Percentiles rank a stretch among this genome's conserved stretches.
These are phyloP conservation scores for Propithecus coquereli DNA, from an alignment of 2,113 vertebrate genomes.

Conservation along the genomic window DNA sequence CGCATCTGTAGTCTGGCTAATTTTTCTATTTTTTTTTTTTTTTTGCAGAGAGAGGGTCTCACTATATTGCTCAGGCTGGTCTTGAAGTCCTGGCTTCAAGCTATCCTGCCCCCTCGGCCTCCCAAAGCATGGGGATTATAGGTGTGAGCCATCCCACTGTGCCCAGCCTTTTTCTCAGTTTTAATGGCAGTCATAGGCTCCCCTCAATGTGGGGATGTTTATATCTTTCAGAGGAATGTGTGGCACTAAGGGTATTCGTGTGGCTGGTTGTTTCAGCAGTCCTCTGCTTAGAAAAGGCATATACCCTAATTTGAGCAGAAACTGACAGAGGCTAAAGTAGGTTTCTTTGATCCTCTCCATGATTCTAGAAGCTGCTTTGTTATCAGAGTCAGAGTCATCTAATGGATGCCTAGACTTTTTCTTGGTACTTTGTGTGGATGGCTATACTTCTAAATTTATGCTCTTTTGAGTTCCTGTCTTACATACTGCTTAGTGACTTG, in stretches of 20 bases:
- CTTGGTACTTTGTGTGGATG: not conserved
- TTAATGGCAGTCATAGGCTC: not conserved
- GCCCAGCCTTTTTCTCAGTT: not conserved
- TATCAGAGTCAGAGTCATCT: not conserved
- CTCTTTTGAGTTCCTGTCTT: not conserved
- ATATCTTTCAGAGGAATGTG: not conserved
- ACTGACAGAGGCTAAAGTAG: not conserved
- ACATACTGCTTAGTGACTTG: not conserved
- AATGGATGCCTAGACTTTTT: not conserved
- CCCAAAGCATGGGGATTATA: no score
- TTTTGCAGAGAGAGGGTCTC: no score
- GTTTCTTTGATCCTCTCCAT: not conserved
- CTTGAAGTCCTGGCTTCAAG: no score
- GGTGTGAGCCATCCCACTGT: no score
- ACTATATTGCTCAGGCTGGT: no score
- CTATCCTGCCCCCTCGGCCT: no score
- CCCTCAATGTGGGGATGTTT: not conserved
- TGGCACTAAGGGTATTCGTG: not conserved
- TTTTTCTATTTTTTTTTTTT: no score
- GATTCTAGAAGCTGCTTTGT: not conserved
- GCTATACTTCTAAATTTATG: not conserved
- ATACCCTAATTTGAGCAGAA: not conserved
- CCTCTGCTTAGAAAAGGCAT: not conserved
- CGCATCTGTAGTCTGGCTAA: no score
- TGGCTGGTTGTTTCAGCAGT: not conserved